Evolutionary conservation across 2,888 invertebrate species (phyloP), one percentile per base, ranked within the genome.

Genomic region (Rhorus exstirpatorius): DNA sequence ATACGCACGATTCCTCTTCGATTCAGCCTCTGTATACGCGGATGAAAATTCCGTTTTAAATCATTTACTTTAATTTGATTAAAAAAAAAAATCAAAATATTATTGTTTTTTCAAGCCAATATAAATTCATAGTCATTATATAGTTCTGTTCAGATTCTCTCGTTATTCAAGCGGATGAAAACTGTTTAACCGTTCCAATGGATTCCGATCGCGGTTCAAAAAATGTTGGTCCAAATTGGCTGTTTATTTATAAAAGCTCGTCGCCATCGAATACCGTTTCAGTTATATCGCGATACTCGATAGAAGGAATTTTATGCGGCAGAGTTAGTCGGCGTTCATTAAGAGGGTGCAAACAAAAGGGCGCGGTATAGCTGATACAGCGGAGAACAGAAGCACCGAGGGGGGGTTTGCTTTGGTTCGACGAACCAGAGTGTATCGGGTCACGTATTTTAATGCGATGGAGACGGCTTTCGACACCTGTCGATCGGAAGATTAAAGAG

Each of bases 401-500:
- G 51, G 67, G 55, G 60, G 55, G 74, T 70, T 79, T 70, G 75
- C 75, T 75, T 70, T 63, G 41, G 63, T 44, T 63, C 63, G 70
- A 21, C 68, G 63, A 75, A 65, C 74, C 53, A 49, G 46, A 72
- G 49, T 26, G 17, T 55, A 19, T 75, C 38, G 51, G 63, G 24
- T 78, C 70, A 65, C 70, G 75, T 74, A 67, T 67, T n/a, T n/a
- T 67, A 58, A 79, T 63, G 68, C 35, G 74, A 58, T 41, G 38
- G 63, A 70, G 63, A 65, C 53, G 71, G 65, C 85, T 79, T 84
- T 85, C 86, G 86, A 89, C 88, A 89, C 87, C 88, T 87, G 88
- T 87, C 89, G 88, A 89, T 88, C 86, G 86, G 58, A 74, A 88
- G 87, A 88, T 89, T 89, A 88, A 89, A 89, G 88, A 86, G 85